Base-by-base conservation (phyloP, 2,113 vertebrate genomes). In the Herpailurus yagouaroundi region DNA sequence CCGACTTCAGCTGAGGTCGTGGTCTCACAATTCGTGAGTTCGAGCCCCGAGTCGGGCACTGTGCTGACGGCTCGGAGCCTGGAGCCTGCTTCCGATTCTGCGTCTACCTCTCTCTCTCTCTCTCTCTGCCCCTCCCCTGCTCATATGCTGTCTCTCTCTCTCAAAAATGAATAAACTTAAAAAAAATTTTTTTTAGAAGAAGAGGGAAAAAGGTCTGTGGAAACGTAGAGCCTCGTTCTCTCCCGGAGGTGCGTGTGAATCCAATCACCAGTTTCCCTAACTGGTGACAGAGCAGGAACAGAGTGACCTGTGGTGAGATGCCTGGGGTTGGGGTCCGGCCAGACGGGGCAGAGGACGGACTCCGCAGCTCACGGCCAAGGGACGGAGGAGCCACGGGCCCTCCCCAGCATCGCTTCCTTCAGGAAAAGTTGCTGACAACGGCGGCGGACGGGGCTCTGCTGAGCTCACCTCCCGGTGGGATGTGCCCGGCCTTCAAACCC, bases 201-300 rank as follows among this genome's bases (percentile, higher is more conserved):
- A 45, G 7, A 45, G 16, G 38, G 29, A 36, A n/a, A n/a, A 48
- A 36, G 33, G 69, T 15, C n/a, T 50, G 8, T 23, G 7, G 33
- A 1, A 3, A 21, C 1, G 1, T 2, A 7, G 29, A 1, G 57
- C 6, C 16, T n/a, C 63, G 36, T 83, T 31, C 63, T 88, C 19
- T 63, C 36, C 31, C 0, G 0, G 1, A 36, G 2, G 7, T 29
- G 0, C 3, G 7, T 11, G 15, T 5, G 31, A 38, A 60, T 11
- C 68, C 60, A 25, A 27, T 38, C 33, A 21, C 48, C 45, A 9
- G 38, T 0, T 19, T n/a, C 63, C 12, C 64, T 38, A 8, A 5
- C 0, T 8, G 68, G 66, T 25, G 16, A 19, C n/a, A 45, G 13
- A 66, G 16, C 13, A 29, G 2, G 3, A 3, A 77, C 21, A 1